phyloP scores from a whole-genome alignment of 2,797 vertebrate species.

The Characodon lateralis region DNA sequence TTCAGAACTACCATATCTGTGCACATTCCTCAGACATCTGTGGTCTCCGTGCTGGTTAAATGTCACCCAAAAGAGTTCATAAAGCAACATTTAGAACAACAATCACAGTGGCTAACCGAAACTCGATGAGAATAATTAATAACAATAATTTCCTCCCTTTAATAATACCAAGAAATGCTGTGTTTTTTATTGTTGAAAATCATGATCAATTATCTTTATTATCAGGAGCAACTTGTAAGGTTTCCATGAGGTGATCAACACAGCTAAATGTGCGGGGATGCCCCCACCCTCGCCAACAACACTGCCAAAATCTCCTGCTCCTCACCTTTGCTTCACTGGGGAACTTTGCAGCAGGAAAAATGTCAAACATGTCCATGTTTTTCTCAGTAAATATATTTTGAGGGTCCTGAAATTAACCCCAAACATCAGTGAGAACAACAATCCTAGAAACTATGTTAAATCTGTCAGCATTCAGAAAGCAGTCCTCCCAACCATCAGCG shows the following conservation, averaged over 20 bases:
- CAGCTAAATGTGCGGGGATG: no score
- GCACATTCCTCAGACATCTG: conserved; percentile 5
- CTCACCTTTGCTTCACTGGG: neutral
- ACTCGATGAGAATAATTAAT: neutral
- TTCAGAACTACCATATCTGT: conserved; percentile 22
- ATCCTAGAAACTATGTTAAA: neutral
- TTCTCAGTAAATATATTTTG: neutral
- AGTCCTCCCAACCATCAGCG: no score
- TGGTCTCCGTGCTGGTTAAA: neutral
- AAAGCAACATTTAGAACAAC: neutral
- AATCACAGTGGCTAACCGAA: neutral
- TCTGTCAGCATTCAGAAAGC: no score
- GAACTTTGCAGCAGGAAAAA: neutral
- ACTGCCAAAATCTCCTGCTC: neutral
- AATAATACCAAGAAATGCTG: neutral
- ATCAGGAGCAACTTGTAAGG: neutral
- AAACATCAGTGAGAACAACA: no score
- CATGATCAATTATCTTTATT: neutral
- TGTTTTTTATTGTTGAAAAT: no score
- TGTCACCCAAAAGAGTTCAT: neutral
- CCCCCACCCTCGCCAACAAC: no score
- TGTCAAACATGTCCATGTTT: neutral
- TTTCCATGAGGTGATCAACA: neutral
- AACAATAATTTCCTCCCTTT: no score
- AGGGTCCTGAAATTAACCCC: neutral